A percentile compares a stretch with the other conserved stretches of the same genome.
Conservation (phyloP, 2,888 invertebrate genomes). For the Toxonevra muliebris region DNA sequence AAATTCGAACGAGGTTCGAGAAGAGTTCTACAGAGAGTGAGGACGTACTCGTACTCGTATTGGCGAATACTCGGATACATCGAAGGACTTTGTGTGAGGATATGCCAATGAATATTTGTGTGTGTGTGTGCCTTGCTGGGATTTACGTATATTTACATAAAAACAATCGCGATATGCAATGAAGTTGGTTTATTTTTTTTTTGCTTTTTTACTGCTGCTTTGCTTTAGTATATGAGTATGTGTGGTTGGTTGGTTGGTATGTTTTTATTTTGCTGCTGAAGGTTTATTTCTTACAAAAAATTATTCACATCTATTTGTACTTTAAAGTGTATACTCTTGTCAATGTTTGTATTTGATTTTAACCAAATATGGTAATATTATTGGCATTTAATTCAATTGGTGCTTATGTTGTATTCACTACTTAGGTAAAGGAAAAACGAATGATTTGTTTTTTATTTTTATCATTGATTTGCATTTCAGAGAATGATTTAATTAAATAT, state of each 20-base stretch:
- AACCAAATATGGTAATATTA: too few species aligned
- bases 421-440: background rate
- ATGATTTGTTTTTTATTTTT: background rate
- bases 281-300: background rate
- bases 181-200: background rate
- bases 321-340: too few species aligned
- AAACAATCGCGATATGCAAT: conserved; percentile 22
- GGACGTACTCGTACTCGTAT: too few species aligned
- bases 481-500: conserved; percentile 13
- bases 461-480: background rate
- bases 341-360: too few species aligned
- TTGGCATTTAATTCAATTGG: conserved; percentile 15
- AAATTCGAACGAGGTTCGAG: conserved; percentile 12
- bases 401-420: background rate
- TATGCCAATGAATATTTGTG: too few species aligned
- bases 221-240: too few species aligned
- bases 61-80: too few species aligned
- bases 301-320: conserved; percentile 8
- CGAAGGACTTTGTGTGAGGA: too few species aligned
- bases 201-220: background rate
- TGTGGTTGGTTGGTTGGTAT: too few species aligned
- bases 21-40: background rate
- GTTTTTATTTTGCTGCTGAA: too few species aligned
- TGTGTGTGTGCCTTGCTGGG: background rate
- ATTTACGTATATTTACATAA: conserved; percentile 25